Evolutionary conservation across 2,797 vertebrate species (phyloP).

Genomic region (Pseudochaenichthys georgianus): DNA sequence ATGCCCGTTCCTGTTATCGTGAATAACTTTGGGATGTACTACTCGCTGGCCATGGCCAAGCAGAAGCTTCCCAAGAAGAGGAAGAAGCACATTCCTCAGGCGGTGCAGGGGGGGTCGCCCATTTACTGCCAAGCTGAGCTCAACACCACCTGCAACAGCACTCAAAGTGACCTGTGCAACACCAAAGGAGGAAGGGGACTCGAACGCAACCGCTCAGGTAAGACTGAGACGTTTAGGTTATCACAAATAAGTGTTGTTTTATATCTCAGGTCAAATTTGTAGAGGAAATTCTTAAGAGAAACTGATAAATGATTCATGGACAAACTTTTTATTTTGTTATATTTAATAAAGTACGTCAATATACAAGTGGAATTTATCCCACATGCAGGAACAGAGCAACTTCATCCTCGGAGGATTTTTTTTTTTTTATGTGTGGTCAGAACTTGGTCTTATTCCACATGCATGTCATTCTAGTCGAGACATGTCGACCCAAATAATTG

Average conservation of each 20-base stretch:
- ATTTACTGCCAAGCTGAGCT: slow-evolving; percentile 95
- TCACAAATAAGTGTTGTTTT: no score
- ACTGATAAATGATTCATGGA: no score
- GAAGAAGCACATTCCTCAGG: slow-evolving; percentile 97
- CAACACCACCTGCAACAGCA: slow-evolving; percentile 94
- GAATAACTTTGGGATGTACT: slow-evolving; percentile 99
- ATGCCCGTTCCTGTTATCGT: slow-evolving; percentile 99
- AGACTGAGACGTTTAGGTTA: slow-evolving; percentile 49
- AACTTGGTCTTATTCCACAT: not conserved
- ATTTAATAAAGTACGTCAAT: no score
- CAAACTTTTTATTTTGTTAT: no score
- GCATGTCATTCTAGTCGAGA: not conserved
- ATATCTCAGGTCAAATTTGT: no score
- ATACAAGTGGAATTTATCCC: no score
- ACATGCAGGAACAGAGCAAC: no score
- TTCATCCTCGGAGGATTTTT: no score
- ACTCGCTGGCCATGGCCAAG: slow-evolving; percentile 99
- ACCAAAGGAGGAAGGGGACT: slow-evolving; percentile 90
- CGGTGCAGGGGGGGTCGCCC: slow-evolving; percentile 90
- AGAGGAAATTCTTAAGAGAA: no score
- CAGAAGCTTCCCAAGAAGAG: slow-evolving; percentile 97
- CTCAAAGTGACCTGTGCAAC: slow-evolving; percentile 91
- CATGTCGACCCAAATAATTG: no score
- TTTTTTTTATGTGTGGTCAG: not conserved
- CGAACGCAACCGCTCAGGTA: slow-evolving; percentile 95